These are phyloP conservation scores for Lampropteryx suffumata DNA, from an alignment of 2,888 invertebrate species.

Conservation along the genomic window DNA sequence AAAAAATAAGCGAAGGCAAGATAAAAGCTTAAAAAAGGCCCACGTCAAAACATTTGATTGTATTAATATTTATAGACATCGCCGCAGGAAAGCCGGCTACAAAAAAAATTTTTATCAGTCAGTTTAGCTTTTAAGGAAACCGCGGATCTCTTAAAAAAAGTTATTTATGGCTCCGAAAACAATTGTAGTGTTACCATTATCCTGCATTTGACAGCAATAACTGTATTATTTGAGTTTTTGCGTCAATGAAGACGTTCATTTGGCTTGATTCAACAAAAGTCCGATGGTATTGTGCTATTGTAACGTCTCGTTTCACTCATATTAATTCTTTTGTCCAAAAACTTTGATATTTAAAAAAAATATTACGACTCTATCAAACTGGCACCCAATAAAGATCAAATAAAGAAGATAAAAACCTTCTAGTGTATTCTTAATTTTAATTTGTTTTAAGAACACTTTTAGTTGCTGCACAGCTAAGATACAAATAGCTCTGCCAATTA, in stretches of 20 bases:
- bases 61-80: conserved; percentile 81
- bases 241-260: conserved; percentile 67
- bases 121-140: conserved; percentile 82
- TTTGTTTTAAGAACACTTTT: neutral
- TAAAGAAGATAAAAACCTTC: neutral
- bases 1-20: conserved; percentile 80
- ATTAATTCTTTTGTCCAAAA: conserved; percentile 34
- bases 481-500: conserved; percentile 21
- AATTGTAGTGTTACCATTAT: conserved; percentile 81
- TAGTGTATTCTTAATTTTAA: conserved; percentile 9
- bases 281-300: conserved; percentile 37
- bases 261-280: conserved; percentile 54
- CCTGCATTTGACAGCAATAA: conserved; percentile 80
- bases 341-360: conserved; percentile 23
- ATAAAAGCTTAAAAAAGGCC: conserved; percentile 81
- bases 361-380: conserved; percentile 17
- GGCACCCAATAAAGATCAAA: conserved; percentile 11
- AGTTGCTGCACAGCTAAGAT: conserved; percentile 9
- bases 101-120: conserved; percentile 82
- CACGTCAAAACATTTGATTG: conserved; percentile 84
- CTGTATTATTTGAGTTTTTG: conserved; percentile 70
- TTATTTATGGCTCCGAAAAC: conserved; percentile 80
- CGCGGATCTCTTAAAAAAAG: conserved; percentile 79
- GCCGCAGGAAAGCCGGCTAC: conserved; percentile 75
- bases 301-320: conserved; percentile 29